A percentile compares a stretch with the other conserved stretches of the same genome.
These are phyloP conservation scores for Psilanteris sp. DNA, from an alignment of 1,140 invertebrate genomes.

Conservation along the genomic window DNA sequence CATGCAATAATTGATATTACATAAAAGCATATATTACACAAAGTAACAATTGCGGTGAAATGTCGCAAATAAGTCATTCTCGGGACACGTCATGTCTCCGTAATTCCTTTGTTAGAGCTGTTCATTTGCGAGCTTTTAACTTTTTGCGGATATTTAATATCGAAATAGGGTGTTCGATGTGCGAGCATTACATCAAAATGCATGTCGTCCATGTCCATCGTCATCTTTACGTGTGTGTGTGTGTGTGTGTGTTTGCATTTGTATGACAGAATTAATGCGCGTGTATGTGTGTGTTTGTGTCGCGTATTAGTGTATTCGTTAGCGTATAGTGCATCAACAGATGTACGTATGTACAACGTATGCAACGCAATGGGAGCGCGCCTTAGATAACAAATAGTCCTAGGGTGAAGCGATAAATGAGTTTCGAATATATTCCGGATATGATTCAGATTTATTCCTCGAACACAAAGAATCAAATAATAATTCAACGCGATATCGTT, in stretches of 20 bases:
- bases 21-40: constrained; percentile 38
- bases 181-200: constrained; percentile 51
- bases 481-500: too few relatives aligned
- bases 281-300: constrained; percentile 16
- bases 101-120: constrained; percentile 40
- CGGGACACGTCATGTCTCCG: constrained; percentile 35
- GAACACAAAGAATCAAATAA: not conserved
- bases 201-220: constrained; percentile 49
- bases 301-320: constrained; percentile 12
- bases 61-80: constrained; percentile 26
- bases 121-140: not conserved
- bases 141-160: constrained; percentile 40
- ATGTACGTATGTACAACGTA: constrained; percentile 58
- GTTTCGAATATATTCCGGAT: constrained; percentile 10
- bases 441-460: constrained; percentile 3
- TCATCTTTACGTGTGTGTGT: constrained; percentile 39
- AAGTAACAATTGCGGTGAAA: constrained; percentile 35
- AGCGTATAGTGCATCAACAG: constrained; percentile 39
- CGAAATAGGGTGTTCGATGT: constrained; percentile 45
- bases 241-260: constrained; percentile 2
- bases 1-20: constrained; percentile 37
- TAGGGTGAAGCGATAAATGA: constrained; percentile 25
- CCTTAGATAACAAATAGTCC: constrained; percentile 47
- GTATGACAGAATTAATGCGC: too few relatives aligned
- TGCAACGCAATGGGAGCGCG: constrained; percentile 58